Evolutionary conservation across 1,140 invertebrate genomes (phyloP).

Genomic region (Drosophila pruinosa): DNA sequence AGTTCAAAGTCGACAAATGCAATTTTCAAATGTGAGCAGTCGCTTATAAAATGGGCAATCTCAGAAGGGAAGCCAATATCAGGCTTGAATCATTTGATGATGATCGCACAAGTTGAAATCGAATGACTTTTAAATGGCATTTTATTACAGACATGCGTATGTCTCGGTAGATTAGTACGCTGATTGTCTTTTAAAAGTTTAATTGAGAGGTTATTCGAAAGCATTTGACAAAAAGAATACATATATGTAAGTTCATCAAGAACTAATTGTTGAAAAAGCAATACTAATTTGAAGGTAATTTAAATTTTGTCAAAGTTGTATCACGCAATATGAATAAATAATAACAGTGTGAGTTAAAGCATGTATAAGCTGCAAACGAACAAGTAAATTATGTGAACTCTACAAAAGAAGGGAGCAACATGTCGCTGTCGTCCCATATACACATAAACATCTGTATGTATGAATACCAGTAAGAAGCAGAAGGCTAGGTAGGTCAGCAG

Average conservation of each 20-base stretch:
- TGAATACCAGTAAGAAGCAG: background rate
- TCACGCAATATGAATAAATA: conserved; percentile 26
- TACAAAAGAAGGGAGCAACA: conserved; percentile 6
- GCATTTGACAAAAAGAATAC: background rate
- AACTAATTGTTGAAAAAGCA: background rate
- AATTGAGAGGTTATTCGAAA: background rate
- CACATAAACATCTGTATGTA: background rate
- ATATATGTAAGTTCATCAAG: background rate
- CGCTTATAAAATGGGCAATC: background rate
- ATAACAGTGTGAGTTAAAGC: background rate
- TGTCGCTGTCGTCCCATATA: background rate
- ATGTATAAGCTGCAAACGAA: background rate
- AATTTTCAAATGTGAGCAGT: conserved; percentile 1
- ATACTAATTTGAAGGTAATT: background rate
- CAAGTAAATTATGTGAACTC: conserved; percentile 2
- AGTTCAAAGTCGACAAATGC: conserved; percentile 62
- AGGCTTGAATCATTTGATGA: conserved; percentile 29
- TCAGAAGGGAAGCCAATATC: too few relatives aligned
- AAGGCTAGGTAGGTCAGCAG: conserved; percentile 33
- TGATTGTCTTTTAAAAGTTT: background rate
- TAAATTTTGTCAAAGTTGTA: background rate
- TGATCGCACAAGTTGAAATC: conserved; percentile 48
- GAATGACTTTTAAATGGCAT: conserved; percentile 36
- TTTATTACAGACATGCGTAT: conserved; percentile 7
- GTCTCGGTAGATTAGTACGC: background rate